Evolutionary conservation across 1,140 invertebrate genomes (phyloP), one percentile per base, ranked within the genome.

Genomic region (Rhynchophorus ferrugineus): DNA sequence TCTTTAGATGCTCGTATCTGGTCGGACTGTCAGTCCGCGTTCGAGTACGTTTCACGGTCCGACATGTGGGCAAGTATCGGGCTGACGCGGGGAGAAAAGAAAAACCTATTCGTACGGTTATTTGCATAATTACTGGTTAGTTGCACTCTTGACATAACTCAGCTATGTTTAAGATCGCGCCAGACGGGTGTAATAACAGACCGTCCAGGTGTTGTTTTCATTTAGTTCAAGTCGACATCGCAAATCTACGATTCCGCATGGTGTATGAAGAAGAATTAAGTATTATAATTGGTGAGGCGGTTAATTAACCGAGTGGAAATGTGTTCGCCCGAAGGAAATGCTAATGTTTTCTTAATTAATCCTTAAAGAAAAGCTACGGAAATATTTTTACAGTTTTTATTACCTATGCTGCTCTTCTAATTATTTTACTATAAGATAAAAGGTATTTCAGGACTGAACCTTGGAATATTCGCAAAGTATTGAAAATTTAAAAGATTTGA

Each of bases 111-210:
- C n/a, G 35, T 39, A 49, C 35, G 29, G 17, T 41, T 39, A 42
- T 49, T 49, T 24, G 47, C 37, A 49, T 49, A 41, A 34, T 42
- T 42, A 39, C 13, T 33, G 16, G 47, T 41, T 49, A 39, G 22
- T 17, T 41, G 21, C 24, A 19, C 21, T 33, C 20, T 36, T 46
- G 44, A 46, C 29, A 37, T 35, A 36, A 29, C 44, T 13, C 5
- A 8, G 42, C 20, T 44, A 19, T 44, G 20, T 36, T 46, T 46
- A 46, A 19, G 33, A 36, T 6, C 33, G 33, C 37, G 34, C 13
- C n/a, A 16, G 44, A 45, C 44, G 33, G 16, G 3, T 13, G 29
- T 45, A 45, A 45, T 45, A 20, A 34, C 19, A 45, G 18, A 35
- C 17, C 29, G 22, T 20, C 18, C 24, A 34, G 33, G 2, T 45